Conservation (phyloP, 2,888 invertebrate genomes). For the Cantharis flavilabris region DNA sequence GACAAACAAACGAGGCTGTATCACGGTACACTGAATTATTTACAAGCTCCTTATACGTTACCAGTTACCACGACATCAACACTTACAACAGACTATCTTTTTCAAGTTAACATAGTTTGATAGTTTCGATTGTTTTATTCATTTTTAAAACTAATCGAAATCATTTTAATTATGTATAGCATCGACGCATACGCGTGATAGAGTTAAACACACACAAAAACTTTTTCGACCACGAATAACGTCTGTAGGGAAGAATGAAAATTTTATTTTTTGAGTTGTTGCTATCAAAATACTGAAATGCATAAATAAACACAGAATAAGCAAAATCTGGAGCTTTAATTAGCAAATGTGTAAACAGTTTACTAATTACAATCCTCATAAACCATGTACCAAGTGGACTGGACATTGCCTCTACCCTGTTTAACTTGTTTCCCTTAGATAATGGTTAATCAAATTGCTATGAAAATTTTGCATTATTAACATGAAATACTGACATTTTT, state of each 20-base stretch:
- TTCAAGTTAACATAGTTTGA: slow-evolving; percentile 10
- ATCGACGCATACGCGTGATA: neutral
- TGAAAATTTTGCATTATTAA: neutral
- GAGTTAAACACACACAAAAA: neutral
- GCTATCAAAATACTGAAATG: neutral
- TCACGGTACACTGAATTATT: slow-evolving; percentile 36
- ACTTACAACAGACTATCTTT: slow-evolving; percentile 24
- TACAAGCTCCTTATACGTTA: slow-evolving; percentile 27
- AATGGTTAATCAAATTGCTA: neutral
- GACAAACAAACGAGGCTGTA: slow-evolving; percentile 30
- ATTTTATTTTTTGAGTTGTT: neutral
- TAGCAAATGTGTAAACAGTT: slow-evolving; percentile 19
- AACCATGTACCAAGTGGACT: slow-evolving; percentile 26
- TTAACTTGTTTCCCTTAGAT: slow-evolving; percentile 2
- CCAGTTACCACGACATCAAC: slow-evolving; percentile 33
- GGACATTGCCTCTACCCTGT: slow-evolving; percentile 18
- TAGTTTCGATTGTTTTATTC: slow-evolving; percentile 25
- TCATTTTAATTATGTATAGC: slow-evolving; percentile 14
- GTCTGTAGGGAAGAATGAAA: neutral
- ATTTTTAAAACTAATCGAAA: slow-evolving; percentile 25
- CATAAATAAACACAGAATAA: slow-evolving; percentile 2
- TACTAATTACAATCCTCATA: slow-evolving; percentile 22
- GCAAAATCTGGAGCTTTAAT: slow-evolving; percentile 16
- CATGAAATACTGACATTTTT: neutral
- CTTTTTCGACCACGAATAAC: neutral